Percentiles rank a stretch among this genome's conserved stretches.
These are phyloP conservation scores for Thumatha senex DNA, from an alignment of 2,888 invertebrate species.

Conservation along the genomic window DNA sequence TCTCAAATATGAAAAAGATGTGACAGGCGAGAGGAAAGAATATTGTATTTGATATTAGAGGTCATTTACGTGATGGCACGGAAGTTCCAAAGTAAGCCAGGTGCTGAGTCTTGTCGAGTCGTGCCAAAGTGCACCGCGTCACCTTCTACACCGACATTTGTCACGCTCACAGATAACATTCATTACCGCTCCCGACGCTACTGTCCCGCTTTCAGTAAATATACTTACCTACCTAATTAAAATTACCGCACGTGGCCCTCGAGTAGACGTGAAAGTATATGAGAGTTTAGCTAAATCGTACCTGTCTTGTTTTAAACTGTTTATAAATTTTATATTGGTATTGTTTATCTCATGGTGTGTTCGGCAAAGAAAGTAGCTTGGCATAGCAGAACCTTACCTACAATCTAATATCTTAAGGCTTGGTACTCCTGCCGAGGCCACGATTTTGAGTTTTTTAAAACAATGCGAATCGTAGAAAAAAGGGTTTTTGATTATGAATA, in stretches of 20 bases:
- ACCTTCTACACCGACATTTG: constrained; percentile 64
- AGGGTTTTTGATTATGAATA: no score
- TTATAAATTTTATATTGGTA: no score
- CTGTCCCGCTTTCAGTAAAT: constrained; percentile 65
- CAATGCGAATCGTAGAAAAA: no score
- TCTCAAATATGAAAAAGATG: constrained; percentile 48
- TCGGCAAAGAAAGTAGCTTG: no score
- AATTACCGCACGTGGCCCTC: constrained; percentile 69
- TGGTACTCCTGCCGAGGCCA: no score
- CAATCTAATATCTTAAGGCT: no score
- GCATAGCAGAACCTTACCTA: no score
- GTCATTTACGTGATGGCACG: constrained; percentile 55
- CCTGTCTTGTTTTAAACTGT: no score
- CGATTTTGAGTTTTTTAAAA: no score
- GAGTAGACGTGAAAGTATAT: constrained; percentile 58
- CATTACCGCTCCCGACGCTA: constrained; percentile 56
- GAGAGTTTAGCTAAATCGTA: constrained; percentile 52
- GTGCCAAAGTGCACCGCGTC: constrained; percentile 22
- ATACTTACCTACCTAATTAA: constrained; percentile 80
- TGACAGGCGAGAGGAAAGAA: constrained; percentile 55
- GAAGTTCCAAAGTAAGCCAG: constrained; percentile 25
- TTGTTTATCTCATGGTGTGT: no score
- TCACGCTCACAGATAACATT: constrained; percentile 72
- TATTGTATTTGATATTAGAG: constrained; percentile 61
- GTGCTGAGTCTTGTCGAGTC: constrained; percentile 15